phyloP scores from a whole-genome alignment of 2,797 vertebrate species.

The Sebastes trivittatus region DNA sequence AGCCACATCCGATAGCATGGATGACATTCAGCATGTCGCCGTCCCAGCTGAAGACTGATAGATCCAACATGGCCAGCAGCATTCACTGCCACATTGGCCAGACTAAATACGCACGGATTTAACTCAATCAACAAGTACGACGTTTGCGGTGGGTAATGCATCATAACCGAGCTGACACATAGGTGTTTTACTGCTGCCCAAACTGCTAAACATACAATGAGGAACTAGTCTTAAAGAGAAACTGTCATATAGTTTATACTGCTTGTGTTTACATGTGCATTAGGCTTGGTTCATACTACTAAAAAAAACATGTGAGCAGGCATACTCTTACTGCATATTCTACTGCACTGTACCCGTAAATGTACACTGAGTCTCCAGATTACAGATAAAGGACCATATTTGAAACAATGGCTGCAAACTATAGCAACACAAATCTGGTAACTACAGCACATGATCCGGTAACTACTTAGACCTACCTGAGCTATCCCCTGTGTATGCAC shows the following conservation, averaged over 20 bases:
- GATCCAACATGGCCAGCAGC: conserved; percentile 8
- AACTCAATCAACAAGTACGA: background rate
- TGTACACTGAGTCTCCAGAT: too few species aligned
- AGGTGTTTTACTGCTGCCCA: background rate
- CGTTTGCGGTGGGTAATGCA: background rate
- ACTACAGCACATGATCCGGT: too few species aligned
- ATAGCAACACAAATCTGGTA: too few species aligned
- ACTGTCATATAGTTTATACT: background rate
- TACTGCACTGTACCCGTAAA: too few species aligned
- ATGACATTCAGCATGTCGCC: conserved; percentile 53
- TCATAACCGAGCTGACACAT: background rate
- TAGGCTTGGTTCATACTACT: background rate
- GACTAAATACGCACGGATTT: background rate
- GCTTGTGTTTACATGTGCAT: background rate
- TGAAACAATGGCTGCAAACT: too few species aligned
- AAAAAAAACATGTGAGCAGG: background rate
- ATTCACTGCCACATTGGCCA: conserved; percentile 17
- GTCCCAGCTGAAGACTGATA: conserved; percentile 38
- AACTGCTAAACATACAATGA: background rate
- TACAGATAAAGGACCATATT: too few species aligned
- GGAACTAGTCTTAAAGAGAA: background rate
- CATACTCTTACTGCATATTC: background rate
- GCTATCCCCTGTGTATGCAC: fast-evolving
- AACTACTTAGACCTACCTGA: too few species aligned
- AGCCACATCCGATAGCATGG: conserved; percentile 74